Percentiles rank a stretch among this genome's conserved stretches.
Conservation (phyloP, 2,888 invertebrate species). For the Melipona bicolor region DNA sequence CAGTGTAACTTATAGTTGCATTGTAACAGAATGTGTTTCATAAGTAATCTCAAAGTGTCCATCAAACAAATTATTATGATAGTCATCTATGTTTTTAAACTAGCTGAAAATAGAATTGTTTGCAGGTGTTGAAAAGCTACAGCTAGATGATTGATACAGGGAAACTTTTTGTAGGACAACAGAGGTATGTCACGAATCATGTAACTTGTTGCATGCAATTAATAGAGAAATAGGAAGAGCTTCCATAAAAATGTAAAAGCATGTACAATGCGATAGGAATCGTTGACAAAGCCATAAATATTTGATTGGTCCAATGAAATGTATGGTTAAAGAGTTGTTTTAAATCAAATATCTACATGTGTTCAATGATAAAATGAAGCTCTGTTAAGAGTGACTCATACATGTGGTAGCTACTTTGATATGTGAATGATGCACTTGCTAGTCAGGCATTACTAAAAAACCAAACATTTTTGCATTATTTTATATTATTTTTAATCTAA, state of each 20-base stretch:
- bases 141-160: constrained; percentile 95
- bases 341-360: constrained; percentile 10
- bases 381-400: constrained; percentile 74
- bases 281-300: neutral
- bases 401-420: constrained; percentile 55
- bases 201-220: constrained; percentile 7
- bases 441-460: constrained; percentile 5
- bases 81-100: neutral
- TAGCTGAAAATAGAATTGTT: constrained; percentile 52
- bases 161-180: constrained; percentile 95
- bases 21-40: neutral
- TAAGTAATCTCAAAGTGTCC: neutral
- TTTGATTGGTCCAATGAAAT: constrained; percentile 4
- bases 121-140: constrained; percentile 92
- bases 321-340: neutral
- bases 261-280: neutral
- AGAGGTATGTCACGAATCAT: constrained; percentile 88
- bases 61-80: constrained; percentile 3
- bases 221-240: too few relatives aligned
- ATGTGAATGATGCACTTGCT: constrained; percentile 30
- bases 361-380: constrained; percentile 22
- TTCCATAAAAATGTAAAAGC: too few relatives aligned
- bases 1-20: neutral
- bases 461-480: neutral
- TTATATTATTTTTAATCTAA: constrained; percentile 20